phyloP scores from a whole-genome alignment of 1,140 invertebrate species.

The Bombus superbus region DNA sequence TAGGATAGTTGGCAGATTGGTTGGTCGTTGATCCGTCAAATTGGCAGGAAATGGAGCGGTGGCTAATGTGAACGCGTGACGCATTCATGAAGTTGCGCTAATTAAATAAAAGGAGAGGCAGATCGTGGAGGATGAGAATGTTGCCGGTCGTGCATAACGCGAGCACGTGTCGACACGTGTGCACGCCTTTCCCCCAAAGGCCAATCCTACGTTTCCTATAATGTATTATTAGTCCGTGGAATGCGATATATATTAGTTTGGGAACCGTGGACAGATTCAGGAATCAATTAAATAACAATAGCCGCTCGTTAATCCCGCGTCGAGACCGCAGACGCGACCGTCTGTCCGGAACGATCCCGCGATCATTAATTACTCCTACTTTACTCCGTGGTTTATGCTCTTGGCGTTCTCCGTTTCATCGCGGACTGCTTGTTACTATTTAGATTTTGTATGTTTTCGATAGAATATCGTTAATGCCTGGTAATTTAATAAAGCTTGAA shows the following conservation, averaged over 20 bases:
- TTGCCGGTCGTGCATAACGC: constrained; percentile 28
- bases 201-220: constrained; percentile 59
- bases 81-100: constrained; percentile 73
- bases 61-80: constrained; percentile 36
- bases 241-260: constrained; percentile 55
- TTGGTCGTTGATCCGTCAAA: constrained; percentile 50
- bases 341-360: constrained; percentile 44
- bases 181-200: constrained; percentile 35
- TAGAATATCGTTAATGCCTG: background rate
- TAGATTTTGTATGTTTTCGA: background rate
- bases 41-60: constrained; percentile 63
- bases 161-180: constrained; percentile 73
- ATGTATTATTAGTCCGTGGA: constrained; percentile 71
- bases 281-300: constrained; percentile 76
- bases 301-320: constrained; percentile 69
- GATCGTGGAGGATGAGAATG: constrained; percentile 61
- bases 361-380: constrained; percentile 43
- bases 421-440: background rate
- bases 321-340: constrained; percentile 62
- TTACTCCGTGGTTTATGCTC: constrained; percentile 29
- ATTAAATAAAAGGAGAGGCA: constrained; percentile 79
- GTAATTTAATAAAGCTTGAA: background rate
- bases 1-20: constrained; percentile 30
- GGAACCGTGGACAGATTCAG: constrained; percentile 50
- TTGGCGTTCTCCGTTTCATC: constrained; percentile 25